Evolutionary conservation across 2,113 vertebrate species (phyloP).

Genomic region (Hiodon tergisus): DNA sequence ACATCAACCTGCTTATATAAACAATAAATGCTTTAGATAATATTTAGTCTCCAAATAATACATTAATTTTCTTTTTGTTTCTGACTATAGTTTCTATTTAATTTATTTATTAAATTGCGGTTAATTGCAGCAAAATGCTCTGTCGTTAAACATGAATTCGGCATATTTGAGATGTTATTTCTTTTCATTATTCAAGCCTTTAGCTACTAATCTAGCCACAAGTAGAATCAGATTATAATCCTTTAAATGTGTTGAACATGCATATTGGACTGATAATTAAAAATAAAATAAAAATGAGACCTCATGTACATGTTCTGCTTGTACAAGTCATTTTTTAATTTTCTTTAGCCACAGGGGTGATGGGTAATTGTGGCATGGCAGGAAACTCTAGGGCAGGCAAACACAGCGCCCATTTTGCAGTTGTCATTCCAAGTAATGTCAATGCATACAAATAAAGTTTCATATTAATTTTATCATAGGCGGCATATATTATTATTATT

Average conservation of each 20-base stretch:
- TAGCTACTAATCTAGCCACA: background rate
- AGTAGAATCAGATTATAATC: background rate
- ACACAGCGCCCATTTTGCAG: too few relatives aligned
- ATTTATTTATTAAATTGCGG: background rate
- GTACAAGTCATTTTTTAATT: too few relatives aligned
- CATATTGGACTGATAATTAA: background rate
- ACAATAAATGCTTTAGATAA: background rate
- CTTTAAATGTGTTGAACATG: background rate
- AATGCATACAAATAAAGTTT: too few relatives aligned
- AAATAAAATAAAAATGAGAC: background rate
- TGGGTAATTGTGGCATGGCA: too few relatives aligned
- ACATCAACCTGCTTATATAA: background rate
- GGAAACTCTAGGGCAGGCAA: too few relatives aligned
- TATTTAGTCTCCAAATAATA: background rate
- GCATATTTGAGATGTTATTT: conserved; percentile 7
- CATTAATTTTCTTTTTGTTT: background rate
- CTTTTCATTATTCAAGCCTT: background rate
- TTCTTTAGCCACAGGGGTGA: too few relatives aligned
- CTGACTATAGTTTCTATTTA: background rate
- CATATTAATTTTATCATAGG: too few relatives aligned
- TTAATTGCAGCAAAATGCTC: background rate
- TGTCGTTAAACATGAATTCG: background rate
- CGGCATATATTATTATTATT: too few relatives aligned
- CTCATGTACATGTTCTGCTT: background rate
- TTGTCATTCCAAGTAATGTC: too few relatives aligned